Evolutionary conservation across 1,140 invertebrate genomes (phyloP).

Genomic region (Saccostrea glomerata): DNA sequence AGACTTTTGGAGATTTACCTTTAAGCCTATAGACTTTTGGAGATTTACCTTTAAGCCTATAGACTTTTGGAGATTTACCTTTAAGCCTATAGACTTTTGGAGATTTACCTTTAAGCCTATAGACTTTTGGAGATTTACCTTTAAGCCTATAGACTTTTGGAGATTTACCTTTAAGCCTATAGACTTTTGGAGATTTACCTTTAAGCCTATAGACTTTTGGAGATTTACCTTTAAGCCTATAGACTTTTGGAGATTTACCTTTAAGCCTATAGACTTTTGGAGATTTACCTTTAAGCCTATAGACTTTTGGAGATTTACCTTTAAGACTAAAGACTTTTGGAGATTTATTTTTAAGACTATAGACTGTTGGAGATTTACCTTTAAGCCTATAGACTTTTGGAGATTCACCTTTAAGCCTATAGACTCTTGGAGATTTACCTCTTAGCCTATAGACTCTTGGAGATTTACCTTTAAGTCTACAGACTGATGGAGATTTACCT

Average conservation of each 20-base stretch:
- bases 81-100: constrained; percentile 76
- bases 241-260: constrained; percentile 42
- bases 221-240: not conserved
- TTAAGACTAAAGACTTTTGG: not conserved
- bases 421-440: constrained; percentile 36
- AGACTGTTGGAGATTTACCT: not conserved
- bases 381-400: constrained; percentile 76
- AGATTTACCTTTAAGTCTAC: too few relatives aligned
- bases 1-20: constrained; percentile 82
- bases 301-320: not conserved
- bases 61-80: not conserved
- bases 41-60: not conserved
- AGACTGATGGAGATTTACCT: constrained; percentile 76
- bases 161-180: constrained; percentile 83
- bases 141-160: constrained; percentile 76
- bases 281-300: too few relatives aligned
- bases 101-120: not conserved
- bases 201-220: constrained; percentile 83
- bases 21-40: constrained; percentile 80
- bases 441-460: too few relatives aligned
- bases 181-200: constrained; percentile 59
- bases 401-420: constrained; percentile 84
- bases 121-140: not conserved
- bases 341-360: too few relatives aligned
- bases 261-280: constrained; percentile 80